These are phyloP conservation scores for Xanthorhoe spadicearia DNA, from an alignment of 2,888 invertebrate species.

Conservation along the genomic window DNA sequence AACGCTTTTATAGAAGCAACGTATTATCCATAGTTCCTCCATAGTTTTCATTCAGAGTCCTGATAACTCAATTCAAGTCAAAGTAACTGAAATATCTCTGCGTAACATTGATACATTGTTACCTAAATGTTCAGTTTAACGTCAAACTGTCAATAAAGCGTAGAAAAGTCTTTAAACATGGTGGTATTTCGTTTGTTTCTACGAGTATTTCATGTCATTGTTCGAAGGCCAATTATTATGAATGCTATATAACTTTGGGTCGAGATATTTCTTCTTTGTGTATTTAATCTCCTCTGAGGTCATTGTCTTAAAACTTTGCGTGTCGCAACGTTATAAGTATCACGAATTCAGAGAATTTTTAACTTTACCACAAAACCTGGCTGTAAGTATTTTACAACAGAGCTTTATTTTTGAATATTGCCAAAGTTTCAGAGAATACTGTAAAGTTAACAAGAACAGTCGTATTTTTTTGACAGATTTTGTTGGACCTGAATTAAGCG, in stretches of 20 bases:
- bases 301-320: constrained; percentile 23
- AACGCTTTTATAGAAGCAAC: too few species aligned
- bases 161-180: neutral
- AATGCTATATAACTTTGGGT: neutral
- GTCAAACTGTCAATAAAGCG: too few species aligned
- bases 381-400: constrained; percentile 1
- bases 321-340: constrained; percentile 16
- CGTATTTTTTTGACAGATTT: too few species aligned
- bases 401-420: constrained; percentile 3
- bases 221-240: neutral
- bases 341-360: constrained; percentile 15
- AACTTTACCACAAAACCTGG: constrained; percentile 15
- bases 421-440: neutral
- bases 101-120: neutral
- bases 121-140: neutral
- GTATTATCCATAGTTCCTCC: too few species aligned
- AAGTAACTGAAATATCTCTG: too few species aligned
- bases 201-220: neutral
- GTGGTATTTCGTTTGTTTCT: neutral
- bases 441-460: neutral
- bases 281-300: constrained; percentile 1
- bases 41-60: too few species aligned
- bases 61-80: too few species aligned
- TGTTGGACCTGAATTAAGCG: too few species aligned
- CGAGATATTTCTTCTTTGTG: neutral